Evolutionary conservation across 92 coral and sea anemone species (phyloP).

Genomic region (Epizoanthus stellaris): DNA sequence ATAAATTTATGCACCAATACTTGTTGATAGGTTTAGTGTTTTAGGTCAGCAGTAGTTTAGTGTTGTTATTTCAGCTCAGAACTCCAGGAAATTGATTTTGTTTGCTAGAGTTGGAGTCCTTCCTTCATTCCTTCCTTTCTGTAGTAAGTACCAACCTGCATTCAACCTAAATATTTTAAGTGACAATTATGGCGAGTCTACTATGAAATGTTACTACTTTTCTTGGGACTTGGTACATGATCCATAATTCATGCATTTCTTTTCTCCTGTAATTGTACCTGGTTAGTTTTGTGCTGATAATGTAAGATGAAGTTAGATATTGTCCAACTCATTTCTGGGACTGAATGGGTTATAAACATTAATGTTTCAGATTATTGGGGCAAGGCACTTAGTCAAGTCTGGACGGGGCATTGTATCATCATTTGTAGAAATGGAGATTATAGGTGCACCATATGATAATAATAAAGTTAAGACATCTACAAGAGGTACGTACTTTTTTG

Average conservation of each 20-base stretch:
- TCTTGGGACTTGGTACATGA: neutral
- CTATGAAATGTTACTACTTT: neutral
- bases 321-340: neutral
- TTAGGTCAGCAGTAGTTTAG: too few relatives aligned
- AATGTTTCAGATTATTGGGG: conserved; percentile 77
- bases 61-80: too few relatives aligned
- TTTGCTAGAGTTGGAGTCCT: too few relatives aligned
- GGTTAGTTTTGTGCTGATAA: too few relatives aligned
- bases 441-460: conserved; percentile 96
- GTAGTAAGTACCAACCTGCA: too few relatives aligned
- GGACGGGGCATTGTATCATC: conserved; percentile 98
- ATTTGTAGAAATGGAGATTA: conserved; percentile 94
- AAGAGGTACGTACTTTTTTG: conserved; percentile 61
- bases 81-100: too few relatives aligned
- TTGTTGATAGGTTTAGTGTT: too few relatives aligned
- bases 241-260: neutral
- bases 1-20: too few relatives aligned
- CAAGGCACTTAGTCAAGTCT: conserved; percentile 91
- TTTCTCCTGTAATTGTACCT: too few relatives aligned
- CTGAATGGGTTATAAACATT: neutral
- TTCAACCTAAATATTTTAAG: too few relatives aligned
- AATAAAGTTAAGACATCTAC: conserved; percentile 68
- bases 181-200: neutral
- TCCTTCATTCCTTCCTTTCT: too few relatives aligned
- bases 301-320: neutral